Evolutionary conservation across 1,140 invertebrate genomes (phyloP), one percentile per base, ranked within the genome.

Genomic region (Bradysia coprophila): DNA sequence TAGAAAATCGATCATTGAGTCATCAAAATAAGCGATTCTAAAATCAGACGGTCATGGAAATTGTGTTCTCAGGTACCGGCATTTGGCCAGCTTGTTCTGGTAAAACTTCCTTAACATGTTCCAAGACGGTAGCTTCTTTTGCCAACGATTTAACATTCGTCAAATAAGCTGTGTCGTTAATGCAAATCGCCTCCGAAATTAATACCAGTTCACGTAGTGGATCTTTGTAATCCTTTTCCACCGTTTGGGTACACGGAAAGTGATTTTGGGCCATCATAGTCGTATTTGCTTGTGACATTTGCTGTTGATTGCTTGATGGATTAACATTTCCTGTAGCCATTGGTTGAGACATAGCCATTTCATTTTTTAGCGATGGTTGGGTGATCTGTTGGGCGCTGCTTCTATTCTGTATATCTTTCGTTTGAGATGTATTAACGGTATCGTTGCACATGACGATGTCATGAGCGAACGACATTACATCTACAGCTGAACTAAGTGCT

Each of bases 391-490:
- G n/a, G 54, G 38, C 2, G 56, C 48, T 21, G 54, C 51, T 42
- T n/a, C n/a, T n/a, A n/a, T n/a, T n/a, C n/a, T n/a, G n/a, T n/a
- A n/a, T n/a, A n/a, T n/a, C n/a, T 47, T 57, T 41, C 57, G 52
- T 45, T 51, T 44, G 9, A 47, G 43, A 40, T 58, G 53, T 23
- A 53, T 57, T 45, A 51, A 59, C 18, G 52, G 46, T 31, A 61
- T 54, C 48, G 69, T 53, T 50, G 69, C 33, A 37, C 31, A 45
- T 20, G 21, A 45, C 72, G 15, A 81, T 53, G 49, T 82, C 78
- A 46, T 81, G 75, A 11, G 79, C 72, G 52, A 83, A 84, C 0
- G 78, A 72, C 67, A 87, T 78, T 41, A 85, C 80, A 51, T 86
- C 82, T 42, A 87, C 68, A n/a, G 83, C 81, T 10, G 76, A 74